Evolutionary conservation across 35 echinoderm and acorn worm genomes (phyloP), one percentile per base, ranked within the genome.

Genomic region (Ptychodera flava): DNA sequence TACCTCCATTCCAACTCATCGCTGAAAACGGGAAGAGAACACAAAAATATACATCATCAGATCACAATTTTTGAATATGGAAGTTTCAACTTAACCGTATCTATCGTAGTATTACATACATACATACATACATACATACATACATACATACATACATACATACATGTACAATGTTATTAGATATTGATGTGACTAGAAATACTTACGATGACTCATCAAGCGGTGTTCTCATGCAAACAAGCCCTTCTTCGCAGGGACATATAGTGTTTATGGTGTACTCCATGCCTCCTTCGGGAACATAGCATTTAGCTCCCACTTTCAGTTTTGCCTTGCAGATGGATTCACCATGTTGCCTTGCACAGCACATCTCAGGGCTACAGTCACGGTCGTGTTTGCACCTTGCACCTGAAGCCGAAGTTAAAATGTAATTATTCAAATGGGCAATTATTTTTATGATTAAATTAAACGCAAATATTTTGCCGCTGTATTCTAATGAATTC

Each of bases 281-380:
- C 1, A 97, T 80, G 0, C 95, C 95, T 31, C 95, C 95, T 35
- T 90, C 88, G 15, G 95, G 95, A 32, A 97, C 91, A 84, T 83
- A 97, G 86, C 95, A 97, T 78, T 93, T 97, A 0, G 91, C 81
- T 29, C 86, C 76, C 34, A 93, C 81, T 33, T 82, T 89, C 15
- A 93, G 79, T 38, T 89, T 93, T 31, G 82, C 77, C 82, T 97
- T 97, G 80, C 95, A 97, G 28, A 97, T 89, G 12, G 95, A 97
- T 80, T 97, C 95, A 1, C 95, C 95, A 77, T 97, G 95, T 52
- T 97, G 95, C 75, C 89, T 97, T 0, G 95, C 95, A 87, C 95
- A 97, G 79, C 91, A 93, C 86, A 93, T 93, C 14, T 31, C 78
- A 6, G 34, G 33, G 35, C 86, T 79, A 80, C 95, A 93, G 36